Percentiles rank a stretch among this genome's conserved stretches.
phyloP scores from a whole-genome alignment of 2,113 vertebrate genomes.

The Saccopteryx bilineata region DNA sequence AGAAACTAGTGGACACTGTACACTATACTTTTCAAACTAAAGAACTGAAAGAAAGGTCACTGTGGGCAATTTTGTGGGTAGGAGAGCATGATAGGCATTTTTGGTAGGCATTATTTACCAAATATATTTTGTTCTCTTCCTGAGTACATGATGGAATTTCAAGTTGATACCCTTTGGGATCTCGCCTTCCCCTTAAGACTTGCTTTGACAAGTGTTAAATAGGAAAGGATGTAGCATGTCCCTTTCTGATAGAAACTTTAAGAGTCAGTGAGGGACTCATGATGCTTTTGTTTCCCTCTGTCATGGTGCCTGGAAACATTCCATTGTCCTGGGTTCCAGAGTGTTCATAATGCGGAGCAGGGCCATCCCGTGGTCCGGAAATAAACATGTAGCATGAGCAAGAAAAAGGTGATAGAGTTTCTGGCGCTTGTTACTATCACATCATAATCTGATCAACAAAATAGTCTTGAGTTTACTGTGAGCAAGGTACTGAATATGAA shows the following conservation, averaged over 20 bases:
- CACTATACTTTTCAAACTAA: neutral
- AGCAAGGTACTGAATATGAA: neutral
- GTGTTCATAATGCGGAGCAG: neutral
- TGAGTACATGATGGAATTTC: neutral
- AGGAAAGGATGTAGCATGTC: neutral
- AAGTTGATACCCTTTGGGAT: neutral
- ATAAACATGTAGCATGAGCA: neutral
- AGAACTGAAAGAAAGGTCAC: neutral
- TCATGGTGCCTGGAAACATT: neutral
- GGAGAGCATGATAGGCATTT: neutral
- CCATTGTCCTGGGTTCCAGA: neutral
- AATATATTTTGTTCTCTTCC: neutral
- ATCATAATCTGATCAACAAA: neutral
- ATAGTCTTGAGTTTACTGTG: neutral
- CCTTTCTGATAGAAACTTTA: neutral
- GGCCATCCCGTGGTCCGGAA: neutral
- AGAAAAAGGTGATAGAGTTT: neutral
- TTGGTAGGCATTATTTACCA: neutral
- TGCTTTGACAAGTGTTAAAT: neutral
- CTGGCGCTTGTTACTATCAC: neutral
- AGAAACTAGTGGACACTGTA: neutral
- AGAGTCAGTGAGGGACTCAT: neutral
- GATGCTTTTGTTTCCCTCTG: neutral
- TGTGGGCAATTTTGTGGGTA: neutral
- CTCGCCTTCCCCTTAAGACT: neutral